Conservation (phyloP, 2,888 invertebrate species). For the Brachylomia viminalis region DNA sequence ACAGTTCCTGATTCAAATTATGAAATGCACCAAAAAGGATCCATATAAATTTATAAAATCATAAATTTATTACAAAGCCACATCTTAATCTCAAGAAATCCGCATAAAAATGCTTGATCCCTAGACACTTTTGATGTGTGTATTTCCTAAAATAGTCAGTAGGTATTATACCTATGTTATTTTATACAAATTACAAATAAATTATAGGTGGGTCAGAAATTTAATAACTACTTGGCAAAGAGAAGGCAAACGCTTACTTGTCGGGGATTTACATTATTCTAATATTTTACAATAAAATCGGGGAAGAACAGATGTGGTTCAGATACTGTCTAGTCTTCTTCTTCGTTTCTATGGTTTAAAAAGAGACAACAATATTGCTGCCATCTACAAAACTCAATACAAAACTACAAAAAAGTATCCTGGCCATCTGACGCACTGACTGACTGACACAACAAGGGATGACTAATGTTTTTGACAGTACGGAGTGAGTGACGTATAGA, state of each 20-base stretch:
- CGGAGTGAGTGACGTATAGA: background rate
- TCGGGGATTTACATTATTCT: conserved; percentile 34
- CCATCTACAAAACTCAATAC: background rate
- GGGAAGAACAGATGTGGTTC: conserved; percentile 30
- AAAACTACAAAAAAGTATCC: too few species aligned
- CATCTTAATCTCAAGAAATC: too few species aligned
- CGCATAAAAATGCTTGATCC: too few species aligned
- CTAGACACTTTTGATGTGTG: too few species aligned
- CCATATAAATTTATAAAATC: too few species aligned
- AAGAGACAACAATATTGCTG: conserved; percentile 31
- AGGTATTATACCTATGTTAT: too few species aligned
- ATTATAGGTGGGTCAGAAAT: background rate
- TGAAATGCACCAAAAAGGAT: too few species aligned
- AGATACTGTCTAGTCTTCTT: background rate
- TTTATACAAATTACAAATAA: background rate
- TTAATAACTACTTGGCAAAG: background rate
- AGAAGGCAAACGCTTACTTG: background rate
- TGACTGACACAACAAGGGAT: background rate
- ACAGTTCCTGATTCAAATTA: too few species aligned
- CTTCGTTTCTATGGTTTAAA: conserved; percentile 5
- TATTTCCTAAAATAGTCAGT: too few species aligned
- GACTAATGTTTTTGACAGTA: conserved; percentile 8
- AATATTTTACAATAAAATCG: background rate
- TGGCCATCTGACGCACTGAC: background rate
- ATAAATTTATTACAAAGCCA: too few species aligned